Conservation (phyloP, 2,888 invertebrate species). For the Agelastica alni region DNA sequence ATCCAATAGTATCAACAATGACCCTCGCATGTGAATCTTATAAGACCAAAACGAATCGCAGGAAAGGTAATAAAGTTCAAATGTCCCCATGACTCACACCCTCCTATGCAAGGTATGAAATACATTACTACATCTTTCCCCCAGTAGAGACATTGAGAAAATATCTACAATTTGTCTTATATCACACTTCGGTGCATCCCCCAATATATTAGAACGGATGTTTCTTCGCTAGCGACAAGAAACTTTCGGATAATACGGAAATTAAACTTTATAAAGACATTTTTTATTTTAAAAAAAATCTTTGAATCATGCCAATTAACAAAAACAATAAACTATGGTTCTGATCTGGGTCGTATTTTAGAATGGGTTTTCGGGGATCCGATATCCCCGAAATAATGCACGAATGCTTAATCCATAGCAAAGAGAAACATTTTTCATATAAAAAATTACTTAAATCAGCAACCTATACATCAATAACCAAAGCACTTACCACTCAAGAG, state of each 20-base stretch:
- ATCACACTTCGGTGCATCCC: conserved; percentile 2
- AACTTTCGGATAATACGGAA: background rate
- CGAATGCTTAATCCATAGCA: no score
- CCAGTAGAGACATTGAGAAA: background rate
- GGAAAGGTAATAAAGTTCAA: background rate
- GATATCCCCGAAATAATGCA: no score
- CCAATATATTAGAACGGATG: background rate
- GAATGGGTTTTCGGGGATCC: no score
- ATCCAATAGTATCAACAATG: no score
- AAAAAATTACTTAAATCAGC: no score
- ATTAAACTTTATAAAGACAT: background rate
- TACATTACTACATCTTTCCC: background rate
- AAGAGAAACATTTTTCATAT: no score
- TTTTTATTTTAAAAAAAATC: background rate
- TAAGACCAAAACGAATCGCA: background rate
- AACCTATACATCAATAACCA: no score
- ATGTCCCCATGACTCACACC: conserved; percentile 4
- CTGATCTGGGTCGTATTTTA: no score
- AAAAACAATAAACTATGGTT: no score
- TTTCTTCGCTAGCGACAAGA: background rate
- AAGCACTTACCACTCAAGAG: no score
- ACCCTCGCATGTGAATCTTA: no score
- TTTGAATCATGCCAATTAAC: background rate
- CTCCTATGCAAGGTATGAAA: background rate
- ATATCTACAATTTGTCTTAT: background rate